phyloP scores from a whole-genome alignment of 2,797 vertebrate genomes.

The Falco biarmicus region DNA sequence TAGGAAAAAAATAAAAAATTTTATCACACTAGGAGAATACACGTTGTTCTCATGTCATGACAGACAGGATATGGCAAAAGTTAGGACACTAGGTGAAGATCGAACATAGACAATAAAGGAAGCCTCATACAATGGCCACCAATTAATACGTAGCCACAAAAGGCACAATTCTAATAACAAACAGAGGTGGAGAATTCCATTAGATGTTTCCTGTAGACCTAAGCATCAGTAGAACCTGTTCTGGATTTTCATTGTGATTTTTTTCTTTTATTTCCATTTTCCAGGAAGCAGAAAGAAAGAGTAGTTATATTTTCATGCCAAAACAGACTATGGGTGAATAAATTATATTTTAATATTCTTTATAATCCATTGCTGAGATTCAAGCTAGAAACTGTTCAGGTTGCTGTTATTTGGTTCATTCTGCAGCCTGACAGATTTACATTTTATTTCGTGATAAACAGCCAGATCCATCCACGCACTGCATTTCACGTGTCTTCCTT shows the following conservation, averaged over 20 bases:
- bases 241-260: background rate
- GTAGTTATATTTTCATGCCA: background rate
- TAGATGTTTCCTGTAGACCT: background rate
- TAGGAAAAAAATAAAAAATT: background rate
- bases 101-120: background rate
- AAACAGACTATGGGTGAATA: background rate
- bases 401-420: constrained; percentile 9
- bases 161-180: background rate
- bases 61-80: background rate
- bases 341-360: constrained; percentile 11
- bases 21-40: background rate
- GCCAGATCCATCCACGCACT: background rate
- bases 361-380: background rate
- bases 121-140: background rate
- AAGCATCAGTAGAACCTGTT: background rate
- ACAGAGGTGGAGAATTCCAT: background rate
- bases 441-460: constrained; percentile 20
- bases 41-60: background rate
- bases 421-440: constrained; percentile 13
- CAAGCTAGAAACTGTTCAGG: background rate
- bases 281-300: background rate
- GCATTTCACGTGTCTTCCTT: constrained; percentile 16
- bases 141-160: background rate
- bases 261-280: background rate
- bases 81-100: background rate